A percentile compares a stretch with the other conserved stretches of the same genome.
Evolutionary conservation across 2,113 vertebrate genomes (phyloP).

Genomic region (Heteronetta atricapilla): DNA sequence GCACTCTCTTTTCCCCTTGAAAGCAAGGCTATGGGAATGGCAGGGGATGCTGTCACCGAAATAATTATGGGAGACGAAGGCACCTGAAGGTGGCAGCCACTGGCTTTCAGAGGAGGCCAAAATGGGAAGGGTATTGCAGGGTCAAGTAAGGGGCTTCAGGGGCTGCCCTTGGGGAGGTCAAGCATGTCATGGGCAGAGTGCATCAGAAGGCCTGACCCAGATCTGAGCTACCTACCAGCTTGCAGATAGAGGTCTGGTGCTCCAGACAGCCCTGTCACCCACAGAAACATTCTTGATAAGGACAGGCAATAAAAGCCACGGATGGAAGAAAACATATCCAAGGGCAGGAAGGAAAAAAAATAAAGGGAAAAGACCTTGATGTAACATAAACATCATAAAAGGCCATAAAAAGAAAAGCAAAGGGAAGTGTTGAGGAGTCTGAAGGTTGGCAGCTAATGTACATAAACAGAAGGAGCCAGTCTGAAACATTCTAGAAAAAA

Average conservation of each 20-base stretch:
- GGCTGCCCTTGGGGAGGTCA: neutral
- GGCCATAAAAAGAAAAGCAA: conserved; percentile 54
- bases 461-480: conserved; percentile 3
- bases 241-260: neutral
- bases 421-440: conserved; percentile 53
- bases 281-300: conserved; percentile 34
- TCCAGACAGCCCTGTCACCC: conserved; percentile 40
- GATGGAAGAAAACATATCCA: conserved; percentile 32
- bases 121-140: neutral
- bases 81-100: neutral
- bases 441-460: conserved; percentile 47
- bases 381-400: conserved; percentile 65
- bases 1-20: neutral
- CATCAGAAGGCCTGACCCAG: neutral
- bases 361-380: conserved; percentile 50
- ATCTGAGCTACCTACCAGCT: neutral
- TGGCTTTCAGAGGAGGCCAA: neutral
- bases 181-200: neutral
- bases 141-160: too few relatives aligned
- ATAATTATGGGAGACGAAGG: neutral
- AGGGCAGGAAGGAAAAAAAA: conserved; percentile 15
- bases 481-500: neutral
- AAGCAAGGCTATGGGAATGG: neutral
- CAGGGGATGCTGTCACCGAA: neutral
- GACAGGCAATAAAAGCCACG: conserved; percentile 38